Conservation (phyloP, 2,113 vertebrate species). For the Bombycilla garrulus region DNA sequence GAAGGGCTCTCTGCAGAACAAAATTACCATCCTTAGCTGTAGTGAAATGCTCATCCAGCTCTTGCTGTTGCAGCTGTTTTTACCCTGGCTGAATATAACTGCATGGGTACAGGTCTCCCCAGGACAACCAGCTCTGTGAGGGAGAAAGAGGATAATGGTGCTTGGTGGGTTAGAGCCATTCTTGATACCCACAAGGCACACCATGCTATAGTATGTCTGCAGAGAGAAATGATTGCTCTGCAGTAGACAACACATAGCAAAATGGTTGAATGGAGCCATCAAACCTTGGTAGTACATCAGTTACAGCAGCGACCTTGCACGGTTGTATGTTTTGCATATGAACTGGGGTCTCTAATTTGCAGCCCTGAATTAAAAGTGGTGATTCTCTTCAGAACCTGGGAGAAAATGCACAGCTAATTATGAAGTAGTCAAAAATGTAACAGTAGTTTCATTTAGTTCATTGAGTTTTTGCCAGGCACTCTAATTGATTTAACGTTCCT, state of each 20-base stretch:
- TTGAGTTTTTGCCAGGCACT: constrained; percentile 3
- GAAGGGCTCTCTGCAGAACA: background rate
- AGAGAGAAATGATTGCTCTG: background rate
- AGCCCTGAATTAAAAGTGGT: background rate
- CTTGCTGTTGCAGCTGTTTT: constrained; percentile 2
- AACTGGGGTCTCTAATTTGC: background rate
- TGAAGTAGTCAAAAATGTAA: background rate
- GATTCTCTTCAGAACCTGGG: background rate
- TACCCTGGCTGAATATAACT: constrained; percentile 6
- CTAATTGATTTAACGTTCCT: constrained; percentile 26
- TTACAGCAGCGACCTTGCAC: background rate
- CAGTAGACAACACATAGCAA: background rate
- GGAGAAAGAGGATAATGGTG: background rate
- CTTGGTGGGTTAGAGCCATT: background rate
- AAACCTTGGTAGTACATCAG: background rate
- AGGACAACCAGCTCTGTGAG: background rate
- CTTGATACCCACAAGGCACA: background rate
- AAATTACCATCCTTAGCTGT: background rate
- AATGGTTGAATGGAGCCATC: background rate
- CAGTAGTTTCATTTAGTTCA: background rate
- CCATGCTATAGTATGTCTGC: rapidly evolving
- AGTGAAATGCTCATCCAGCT: background rate
- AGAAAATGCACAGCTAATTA: background rate
- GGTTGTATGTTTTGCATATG: background rate
- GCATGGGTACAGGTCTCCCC: background rate